These are phyloP conservation scores for Prionailurus bengalensis DNA, from an alignment of 2,113 vertebrate genomes.

Conservation along the genomic window DNA sequence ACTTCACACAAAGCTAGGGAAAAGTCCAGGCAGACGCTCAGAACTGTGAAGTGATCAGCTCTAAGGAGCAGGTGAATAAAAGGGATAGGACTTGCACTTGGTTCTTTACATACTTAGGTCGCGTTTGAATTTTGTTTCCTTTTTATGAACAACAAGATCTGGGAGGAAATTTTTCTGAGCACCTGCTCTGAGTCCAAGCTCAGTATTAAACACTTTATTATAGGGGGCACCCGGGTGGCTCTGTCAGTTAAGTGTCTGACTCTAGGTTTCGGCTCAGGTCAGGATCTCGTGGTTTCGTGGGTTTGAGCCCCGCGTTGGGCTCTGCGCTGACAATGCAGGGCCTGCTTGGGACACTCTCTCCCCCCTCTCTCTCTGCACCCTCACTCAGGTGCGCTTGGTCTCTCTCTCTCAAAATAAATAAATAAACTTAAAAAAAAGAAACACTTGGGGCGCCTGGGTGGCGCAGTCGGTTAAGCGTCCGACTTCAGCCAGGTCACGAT, in stretches of 20 bases:
- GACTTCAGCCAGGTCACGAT: no score
- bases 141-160: background rate
- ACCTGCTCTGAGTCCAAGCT: constrained; percentile 47
- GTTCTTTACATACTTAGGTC: background rate
- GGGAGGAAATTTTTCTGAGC: background rate
- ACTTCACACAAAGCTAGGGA: background rate
- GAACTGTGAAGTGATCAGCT: background rate
- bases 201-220: constrained; percentile 42
- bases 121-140: background rate
- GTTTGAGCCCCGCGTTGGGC: no score
- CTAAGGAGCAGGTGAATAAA: background rate
- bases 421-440: no score
- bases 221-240: background rate
- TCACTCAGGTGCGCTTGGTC: no score
- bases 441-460: background rate
- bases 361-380: no score
- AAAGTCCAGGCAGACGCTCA: background rate
- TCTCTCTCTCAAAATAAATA: no score
- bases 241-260: no score
- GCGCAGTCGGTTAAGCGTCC: no score
- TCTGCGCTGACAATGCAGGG: no score
- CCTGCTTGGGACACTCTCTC: no score
- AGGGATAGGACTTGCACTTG: background rate
- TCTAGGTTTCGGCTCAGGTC: no score
- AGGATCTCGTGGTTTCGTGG: no score